Percentiles rank a stretch among this genome's conserved stretches.
These are phyloP conservation scores for Ganaspis sp. DNA, from an alignment of 1,140 invertebrate genomes.

Conservation along the genomic window DNA sequence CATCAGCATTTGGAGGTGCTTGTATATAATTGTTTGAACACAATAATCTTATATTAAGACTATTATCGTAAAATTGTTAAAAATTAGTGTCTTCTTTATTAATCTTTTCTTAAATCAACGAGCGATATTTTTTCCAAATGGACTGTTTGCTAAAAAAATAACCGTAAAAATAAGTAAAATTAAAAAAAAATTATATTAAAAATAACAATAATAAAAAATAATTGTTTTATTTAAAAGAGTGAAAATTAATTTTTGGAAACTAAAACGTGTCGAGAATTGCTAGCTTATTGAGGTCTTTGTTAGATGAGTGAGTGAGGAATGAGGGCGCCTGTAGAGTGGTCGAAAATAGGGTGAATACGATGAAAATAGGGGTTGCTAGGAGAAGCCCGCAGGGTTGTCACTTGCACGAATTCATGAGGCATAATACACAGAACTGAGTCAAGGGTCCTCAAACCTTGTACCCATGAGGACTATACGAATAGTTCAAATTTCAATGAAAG, in stretches of 20 bases:
- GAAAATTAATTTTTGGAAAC: background rate
- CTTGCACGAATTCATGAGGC: conserved; percentile 5
- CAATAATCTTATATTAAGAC: too few relatives aligned
- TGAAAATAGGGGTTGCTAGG: background rate
- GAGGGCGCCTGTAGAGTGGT: conserved; percentile 30
- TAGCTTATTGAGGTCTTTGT: background rate
- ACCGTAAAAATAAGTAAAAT: too few relatives aligned
- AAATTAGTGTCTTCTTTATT: too few relatives aligned
- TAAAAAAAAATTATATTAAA: too few relatives aligned
- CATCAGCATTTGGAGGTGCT: too few relatives aligned
- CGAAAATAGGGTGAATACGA: conserved; percentile 30
- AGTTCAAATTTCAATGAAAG: conserved; percentile 27
- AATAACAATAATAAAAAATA: too few relatives aligned
- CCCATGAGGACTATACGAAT: conserved; percentile 9
- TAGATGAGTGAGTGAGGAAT: conserved; percentile 3
- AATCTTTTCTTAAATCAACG: too few relatives aligned
- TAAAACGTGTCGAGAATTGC: background rate
- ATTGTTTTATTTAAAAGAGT: too few relatives aligned
- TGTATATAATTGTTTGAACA: too few relatives aligned
- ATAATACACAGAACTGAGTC: conserved; percentile 33
- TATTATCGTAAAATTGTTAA: too few relatives aligned
- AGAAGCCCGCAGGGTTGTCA: conserved; percentile 22
- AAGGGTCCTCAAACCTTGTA: conserved; percentile 10
- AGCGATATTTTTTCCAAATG: too few relatives aligned
- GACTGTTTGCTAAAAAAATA: too few relatives aligned